Base-by-base conservation (phyloP, 2,888 invertebrate genomes). In the Xylota segnis region DNA sequence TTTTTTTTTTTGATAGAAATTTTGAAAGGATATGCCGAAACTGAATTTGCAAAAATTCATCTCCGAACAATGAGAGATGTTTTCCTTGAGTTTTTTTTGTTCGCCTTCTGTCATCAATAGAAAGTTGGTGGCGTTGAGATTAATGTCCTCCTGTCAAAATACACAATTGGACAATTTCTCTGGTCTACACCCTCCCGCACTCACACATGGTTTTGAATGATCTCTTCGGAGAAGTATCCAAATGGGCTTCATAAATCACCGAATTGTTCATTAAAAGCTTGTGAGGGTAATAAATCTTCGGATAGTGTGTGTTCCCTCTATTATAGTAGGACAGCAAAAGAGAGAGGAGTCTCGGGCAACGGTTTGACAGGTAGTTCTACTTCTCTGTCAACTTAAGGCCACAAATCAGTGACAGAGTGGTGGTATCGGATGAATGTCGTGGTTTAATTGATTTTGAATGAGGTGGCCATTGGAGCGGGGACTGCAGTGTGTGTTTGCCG, bases 261-360 rank as follows among this genome's bases (percentile, higher is more conserved):
- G 76, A 86, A 82, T 86, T 82, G 84, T 86, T 86, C 86, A 86
- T 82, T 86, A 86, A 86, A 86, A 76, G 86, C 86, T 72, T 77
- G 81, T 86, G 61, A 77, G 76, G 82, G 66, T 52, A 76, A 86
- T 86, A 86, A 86, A 86, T 86, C 86, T 71, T 58, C n/a, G 50
- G 63, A 63, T 61, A 72, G 71, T 77, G 72, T 77, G 72, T 75
- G 50, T 23, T 63, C 43, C 7, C 23, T 68, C 37, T 37, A 37
- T 27, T 34, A 47, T 58, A 63, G 45, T 9, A 29, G 45, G 14
- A 3, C 40, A n/a, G 37, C 45, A 34, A 74, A 68, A 40, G 23
- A 29, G 37, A 63, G 54, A 63, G 61, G 43, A 65, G 23, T 47
- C 43, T 37, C 34, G 43, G 61, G 56, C 56, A 58, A 70, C 45